Evolutionary conservation across 2,113 vertebrate genomes (phyloP).

Genomic region (Colaptes auratus): DNA sequence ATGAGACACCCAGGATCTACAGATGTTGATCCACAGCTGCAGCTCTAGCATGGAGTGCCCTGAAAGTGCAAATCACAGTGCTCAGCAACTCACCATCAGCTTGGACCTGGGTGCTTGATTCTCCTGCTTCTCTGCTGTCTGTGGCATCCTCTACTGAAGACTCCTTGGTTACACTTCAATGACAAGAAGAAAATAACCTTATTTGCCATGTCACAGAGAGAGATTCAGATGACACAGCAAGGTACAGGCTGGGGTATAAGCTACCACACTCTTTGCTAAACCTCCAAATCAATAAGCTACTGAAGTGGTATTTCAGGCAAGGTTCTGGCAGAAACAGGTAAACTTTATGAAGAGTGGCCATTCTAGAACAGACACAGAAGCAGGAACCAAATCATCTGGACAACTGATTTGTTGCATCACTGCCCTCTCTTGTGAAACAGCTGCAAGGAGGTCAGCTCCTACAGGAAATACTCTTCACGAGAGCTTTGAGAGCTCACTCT

Average conservation of each 20-base stretch:
- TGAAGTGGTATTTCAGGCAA: constrained; percentile 14
- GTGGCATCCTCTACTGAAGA: neutral
- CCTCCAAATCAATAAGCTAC: neutral
- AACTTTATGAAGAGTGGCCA: neutral
- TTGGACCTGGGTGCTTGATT: neutral
- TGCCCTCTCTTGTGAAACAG: neutral
- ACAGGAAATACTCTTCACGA: neutral
- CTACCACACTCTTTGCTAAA: neutral
- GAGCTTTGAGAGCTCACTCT: neutral
- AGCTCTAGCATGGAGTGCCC: neutral
- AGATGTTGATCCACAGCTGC: neutral
- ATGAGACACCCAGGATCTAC: neutral
- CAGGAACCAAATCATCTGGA: neutral
- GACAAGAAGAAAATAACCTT: constrained; percentile 45
- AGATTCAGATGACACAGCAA: neutral
- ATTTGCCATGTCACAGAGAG: neutral
- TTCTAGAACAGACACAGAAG: constrained; percentile 1
- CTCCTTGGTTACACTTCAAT: constrained; percentile 31
- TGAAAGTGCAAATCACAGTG: neutral
- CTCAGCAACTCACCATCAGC: constrained; percentile 60
- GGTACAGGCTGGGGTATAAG: neutral
- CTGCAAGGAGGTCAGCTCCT: neutral
- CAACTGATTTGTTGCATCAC: neutral
- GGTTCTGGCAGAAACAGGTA: neutral
- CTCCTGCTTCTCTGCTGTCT: constrained; percentile 3